Evolutionary conservation across 2,113 vertebrate genomes (phyloP).

Genomic region (Cryptomyrus ogoouensis): DNA sequence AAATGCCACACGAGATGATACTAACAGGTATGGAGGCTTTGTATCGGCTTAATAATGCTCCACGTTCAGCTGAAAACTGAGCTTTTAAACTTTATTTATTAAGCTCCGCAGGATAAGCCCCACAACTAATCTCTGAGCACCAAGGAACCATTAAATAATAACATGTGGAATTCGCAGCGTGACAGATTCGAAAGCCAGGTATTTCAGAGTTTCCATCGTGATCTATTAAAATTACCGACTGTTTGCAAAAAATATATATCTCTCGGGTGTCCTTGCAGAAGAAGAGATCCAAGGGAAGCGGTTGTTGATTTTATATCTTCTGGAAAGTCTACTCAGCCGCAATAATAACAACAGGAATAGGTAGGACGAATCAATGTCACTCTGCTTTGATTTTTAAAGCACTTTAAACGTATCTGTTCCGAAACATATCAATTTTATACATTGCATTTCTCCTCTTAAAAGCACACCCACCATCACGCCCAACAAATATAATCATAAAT

Average conservation of each 20-base stretch:
- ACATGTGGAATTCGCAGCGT: slow-evolving; percentile 8
- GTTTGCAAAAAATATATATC: slow-evolving; percentile 8
- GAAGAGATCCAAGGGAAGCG: background rate
- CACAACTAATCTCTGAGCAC: background rate
- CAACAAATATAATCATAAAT: slow-evolving; percentile 75
- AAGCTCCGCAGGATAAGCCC: background rate
- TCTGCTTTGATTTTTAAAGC: slow-evolving; percentile 58
- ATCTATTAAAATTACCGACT: slow-evolving; percentile 11
- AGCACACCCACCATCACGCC: slow-evolving; percentile 49
- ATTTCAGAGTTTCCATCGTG: slow-evolving; percentile 6
- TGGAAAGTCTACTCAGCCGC: background rate
- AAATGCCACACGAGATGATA: background rate
- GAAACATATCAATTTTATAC: slow-evolving; percentile 71
- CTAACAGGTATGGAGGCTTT: background rate
- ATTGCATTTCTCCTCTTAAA: slow-evolving; percentile 46
- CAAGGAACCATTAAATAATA: slow-evolving; percentile 4
- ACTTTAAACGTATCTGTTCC: slow-evolving; percentile 69
- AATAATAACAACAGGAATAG: slow-evolving; percentile 16
- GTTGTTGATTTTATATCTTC: slow-evolving; percentile 5
- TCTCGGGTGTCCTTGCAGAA: background rate
- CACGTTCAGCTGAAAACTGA: slow-evolving; percentile 1
- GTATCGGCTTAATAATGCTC: background rate
- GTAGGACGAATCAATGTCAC: background rate
- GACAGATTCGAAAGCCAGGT: slow-evolving; percentile 10
- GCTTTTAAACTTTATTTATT: slow-evolving; percentile 8